Base-by-base conservation (phyloP, 2,113 vertebrate genomes). In the Ciconia stormi region DNA sequence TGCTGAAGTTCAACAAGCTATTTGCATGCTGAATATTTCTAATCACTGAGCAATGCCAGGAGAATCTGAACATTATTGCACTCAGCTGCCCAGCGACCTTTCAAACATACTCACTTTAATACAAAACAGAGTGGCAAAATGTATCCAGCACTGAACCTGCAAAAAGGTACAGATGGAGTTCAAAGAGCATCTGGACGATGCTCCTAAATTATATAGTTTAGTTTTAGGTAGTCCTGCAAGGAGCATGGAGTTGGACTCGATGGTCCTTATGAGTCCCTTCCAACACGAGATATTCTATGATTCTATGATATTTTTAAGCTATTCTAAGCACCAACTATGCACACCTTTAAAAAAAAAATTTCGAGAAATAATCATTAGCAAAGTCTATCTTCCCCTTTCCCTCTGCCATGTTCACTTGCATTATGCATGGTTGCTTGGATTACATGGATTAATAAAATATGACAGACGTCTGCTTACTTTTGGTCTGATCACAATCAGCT, bases 1-100 rank as follows among this genome's bases (percentile, higher is more conserved):
- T 96, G 91, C 94, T 96, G 91, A 95, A 87, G 91, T 49, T 91
- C 91, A 80, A 93, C 58, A 53, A 95, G 84, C 91, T 91, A 47
- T 97, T 92, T 95, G 91, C 84, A 86, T 80, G 71, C 50, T 59
- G 87, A 95, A 42, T 90, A 94, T 88, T 89, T 92, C 50, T 95
- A 94, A 93, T 90, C 82, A 90, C 66, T 17, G 53, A 95, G 87
- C 74, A 85, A 62, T 63, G 81, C 49, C 91, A 88, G 78, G 20
- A 96, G 74, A 85, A 88, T 29, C 53, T 73, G 89, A 85, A 65
- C 34, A 30, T 84, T 55, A 58, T 21, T 44, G 66, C 81, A 32
- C 73, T 91, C 81, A 85, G 89, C 78, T 82, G 70, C 89, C 91
- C 89, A 66, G 70, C 9, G 59, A 94, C 93, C 70, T 82, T 82